phyloP scores from a whole-genome alignment of 2,888 invertebrate genomes.

The Gymnoscelis rufifasciata region DNA sequence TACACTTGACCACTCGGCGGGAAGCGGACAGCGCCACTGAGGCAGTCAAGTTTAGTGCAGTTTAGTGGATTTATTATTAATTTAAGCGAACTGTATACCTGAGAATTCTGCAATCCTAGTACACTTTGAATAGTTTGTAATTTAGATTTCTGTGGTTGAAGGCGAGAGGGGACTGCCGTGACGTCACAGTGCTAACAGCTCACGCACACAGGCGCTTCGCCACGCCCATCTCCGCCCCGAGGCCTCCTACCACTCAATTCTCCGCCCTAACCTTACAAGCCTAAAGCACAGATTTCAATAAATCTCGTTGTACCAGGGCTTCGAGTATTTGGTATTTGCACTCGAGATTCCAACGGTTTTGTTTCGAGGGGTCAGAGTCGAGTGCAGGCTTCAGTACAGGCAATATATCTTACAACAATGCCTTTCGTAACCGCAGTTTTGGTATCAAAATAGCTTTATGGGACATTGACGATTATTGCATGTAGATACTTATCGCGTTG shows the following conservation, averaged over 20 bases:
- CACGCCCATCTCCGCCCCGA: conserved; percentile 69
- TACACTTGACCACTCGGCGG: too few species aligned
- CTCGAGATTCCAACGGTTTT: conserved; percentile 28
- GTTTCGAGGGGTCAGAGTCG: conserved; percentile 26
- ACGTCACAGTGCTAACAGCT: conserved; percentile 28
- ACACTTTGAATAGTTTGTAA: too few species aligned
- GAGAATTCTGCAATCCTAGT: too few species aligned
- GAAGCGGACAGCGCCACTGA: too few species aligned
- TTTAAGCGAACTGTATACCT: too few species aligned
- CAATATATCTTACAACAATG: conserved; percentile 19
- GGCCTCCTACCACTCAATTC: conserved; percentile 4
- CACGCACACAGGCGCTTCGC: conserved; percentile 32
- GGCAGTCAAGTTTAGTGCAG: too few species aligned
- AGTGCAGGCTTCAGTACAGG: conserved; percentile 19
- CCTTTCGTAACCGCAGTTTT: conserved; percentile 16
- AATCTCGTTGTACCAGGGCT: conserved; percentile 3
- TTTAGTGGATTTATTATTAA: too few species aligned
- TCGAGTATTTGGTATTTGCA: conserved; percentile 26
- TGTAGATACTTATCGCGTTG: conserved; percentile 14
- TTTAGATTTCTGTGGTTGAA: too few species aligned
- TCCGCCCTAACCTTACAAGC: conserved; percentile 3
- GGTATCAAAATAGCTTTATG: conserved; percentile 20
- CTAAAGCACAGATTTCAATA: conserved; percentile 10
- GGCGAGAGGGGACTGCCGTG: background rate
- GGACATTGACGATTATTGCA: conserved; percentile 17